Conservation (phyloP, 1,140 invertebrate species). For the Carposina sasakii region DNA sequence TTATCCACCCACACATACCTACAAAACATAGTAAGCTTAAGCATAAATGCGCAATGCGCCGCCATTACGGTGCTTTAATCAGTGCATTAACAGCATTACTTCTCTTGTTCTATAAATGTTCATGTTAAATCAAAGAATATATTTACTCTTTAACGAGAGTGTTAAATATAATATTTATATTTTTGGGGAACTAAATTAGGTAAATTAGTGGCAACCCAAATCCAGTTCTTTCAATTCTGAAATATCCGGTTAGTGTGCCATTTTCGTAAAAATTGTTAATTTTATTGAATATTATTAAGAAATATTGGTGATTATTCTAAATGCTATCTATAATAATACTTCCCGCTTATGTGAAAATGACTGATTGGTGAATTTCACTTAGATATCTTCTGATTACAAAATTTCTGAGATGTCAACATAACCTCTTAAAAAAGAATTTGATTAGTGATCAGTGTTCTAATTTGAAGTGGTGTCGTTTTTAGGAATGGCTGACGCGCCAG, state of each 20-base stretch:
- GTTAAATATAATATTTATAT: constrained; percentile 2
- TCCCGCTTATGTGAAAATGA: not conserved
- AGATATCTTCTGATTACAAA: constrained; percentile 50
- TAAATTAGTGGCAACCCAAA: too few species aligned
- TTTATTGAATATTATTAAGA: constrained; percentile 12
- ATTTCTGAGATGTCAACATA: constrained; percentile 58
- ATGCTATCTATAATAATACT: not conserved
- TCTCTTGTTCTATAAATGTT: too few species aligned
- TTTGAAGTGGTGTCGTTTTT: constrained; percentile 52
- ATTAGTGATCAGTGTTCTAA: constrained; percentile 16
- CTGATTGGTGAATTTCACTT: constrained; percentile 29
- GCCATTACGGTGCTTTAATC: too few species aligned
- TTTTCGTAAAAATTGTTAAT: constrained; percentile 31
- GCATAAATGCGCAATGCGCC: too few species aligned
- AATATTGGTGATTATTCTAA: constrained; percentile 18
- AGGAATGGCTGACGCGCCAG: constrained; percentile 77
- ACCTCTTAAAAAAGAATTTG: constrained; percentile 33
- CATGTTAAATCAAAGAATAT: too few species aligned
- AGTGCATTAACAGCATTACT: too few species aligned
- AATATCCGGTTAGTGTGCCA: constrained; percentile 49
- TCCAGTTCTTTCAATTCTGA: constrained; percentile 54
- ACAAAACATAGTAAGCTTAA: too few species aligned
- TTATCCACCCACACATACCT: too few species aligned
- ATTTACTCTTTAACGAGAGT: too few species aligned
- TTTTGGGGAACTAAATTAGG: too few species aligned